Percentiles rank a stretch among this genome's conserved stretches.
Conservation (phyloP, 2,888 invertebrate genomes). For the Acholoe squamosa region DNA sequence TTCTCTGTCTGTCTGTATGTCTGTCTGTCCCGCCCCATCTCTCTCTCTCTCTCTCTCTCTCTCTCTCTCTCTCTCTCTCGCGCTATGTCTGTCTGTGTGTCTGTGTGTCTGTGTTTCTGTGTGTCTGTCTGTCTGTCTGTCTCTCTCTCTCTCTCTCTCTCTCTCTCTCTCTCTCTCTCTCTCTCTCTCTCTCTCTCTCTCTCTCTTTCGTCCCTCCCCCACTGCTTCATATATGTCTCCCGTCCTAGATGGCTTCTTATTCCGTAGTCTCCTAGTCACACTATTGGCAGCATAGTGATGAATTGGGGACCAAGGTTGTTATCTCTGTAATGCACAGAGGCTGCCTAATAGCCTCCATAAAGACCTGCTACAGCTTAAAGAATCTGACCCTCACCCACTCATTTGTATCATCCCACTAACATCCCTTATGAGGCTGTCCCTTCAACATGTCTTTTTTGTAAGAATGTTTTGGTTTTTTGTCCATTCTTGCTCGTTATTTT, state of each 20-base stretch:
- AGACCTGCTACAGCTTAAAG: neutral
- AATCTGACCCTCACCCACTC: neutral
- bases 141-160: neutral
- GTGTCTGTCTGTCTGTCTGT: neutral
- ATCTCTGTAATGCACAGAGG: too few relatives aligned
- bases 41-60: too few relatives aligned
- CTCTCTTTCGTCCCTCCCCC: neutral
- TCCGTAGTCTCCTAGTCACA: neutral
- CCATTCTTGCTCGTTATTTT: neutral
- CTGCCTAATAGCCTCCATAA: too few relatives aligned
- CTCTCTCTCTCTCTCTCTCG: too few relatives aligned
- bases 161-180: neutral
- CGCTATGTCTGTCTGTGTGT: too few relatives aligned
- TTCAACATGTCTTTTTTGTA: too few relatives aligned
- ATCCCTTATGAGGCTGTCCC: too few relatives aligned
- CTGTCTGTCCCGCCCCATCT: too few relatives aligned
- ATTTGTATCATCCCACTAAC: too few relatives aligned
- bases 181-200: neutral
- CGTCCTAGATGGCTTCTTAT: neutral
- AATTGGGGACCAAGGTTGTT: too few relatives aligned
- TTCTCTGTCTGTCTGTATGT: too few relatives aligned
- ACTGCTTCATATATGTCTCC: neutral
- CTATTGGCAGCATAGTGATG: neutral
- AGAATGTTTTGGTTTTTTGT: neutral
- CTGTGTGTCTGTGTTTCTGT: neutral